phyloP scores from a whole-genome alignment of 2,113 vertebrate species.

The Ctenodactylus gundi region DNA sequence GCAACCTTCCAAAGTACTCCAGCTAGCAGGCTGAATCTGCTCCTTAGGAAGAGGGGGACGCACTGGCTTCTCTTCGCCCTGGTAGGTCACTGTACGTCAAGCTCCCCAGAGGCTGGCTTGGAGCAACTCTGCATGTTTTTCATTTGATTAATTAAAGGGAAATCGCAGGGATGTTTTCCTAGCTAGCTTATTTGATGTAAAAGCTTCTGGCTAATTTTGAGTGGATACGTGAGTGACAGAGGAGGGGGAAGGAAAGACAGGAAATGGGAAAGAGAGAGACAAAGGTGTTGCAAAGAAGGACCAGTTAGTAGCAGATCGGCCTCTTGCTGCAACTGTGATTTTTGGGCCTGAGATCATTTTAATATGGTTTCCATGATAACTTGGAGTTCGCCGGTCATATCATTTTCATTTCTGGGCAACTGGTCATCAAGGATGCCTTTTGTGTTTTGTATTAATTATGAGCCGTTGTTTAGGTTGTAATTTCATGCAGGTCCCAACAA shows the following conservation, averaged over 20 bases:
- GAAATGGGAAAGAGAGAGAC: neutral
- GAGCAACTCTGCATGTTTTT: neutral
- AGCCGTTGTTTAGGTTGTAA: conserved; percentile 50
- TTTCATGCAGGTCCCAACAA: conserved; percentile 11
- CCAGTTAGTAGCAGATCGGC: neutral
- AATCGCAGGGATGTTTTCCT: neutral
- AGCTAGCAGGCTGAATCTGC: neutral
- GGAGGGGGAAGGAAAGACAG: neutral
- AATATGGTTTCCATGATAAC: neutral
- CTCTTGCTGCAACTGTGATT: too few relatives aligned
- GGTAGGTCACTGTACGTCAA: neutral
- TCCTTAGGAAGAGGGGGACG: neutral
- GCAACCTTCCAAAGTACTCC: neutral
- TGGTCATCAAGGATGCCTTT: neutral
- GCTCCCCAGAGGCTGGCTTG: neutral
- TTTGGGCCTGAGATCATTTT: neutral
- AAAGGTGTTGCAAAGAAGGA: neutral
- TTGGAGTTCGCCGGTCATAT: neutral
- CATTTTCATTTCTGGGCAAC: neutral
- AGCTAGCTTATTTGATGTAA: neutral
- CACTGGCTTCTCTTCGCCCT: neutral
- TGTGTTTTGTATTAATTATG: neutral
- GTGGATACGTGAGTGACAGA: neutral
- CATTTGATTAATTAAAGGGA: neutral
- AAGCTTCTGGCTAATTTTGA: neutral